Conservation (phyloP, 2,888 invertebrate genomes). For the Pheosia gnoma region DNA sequence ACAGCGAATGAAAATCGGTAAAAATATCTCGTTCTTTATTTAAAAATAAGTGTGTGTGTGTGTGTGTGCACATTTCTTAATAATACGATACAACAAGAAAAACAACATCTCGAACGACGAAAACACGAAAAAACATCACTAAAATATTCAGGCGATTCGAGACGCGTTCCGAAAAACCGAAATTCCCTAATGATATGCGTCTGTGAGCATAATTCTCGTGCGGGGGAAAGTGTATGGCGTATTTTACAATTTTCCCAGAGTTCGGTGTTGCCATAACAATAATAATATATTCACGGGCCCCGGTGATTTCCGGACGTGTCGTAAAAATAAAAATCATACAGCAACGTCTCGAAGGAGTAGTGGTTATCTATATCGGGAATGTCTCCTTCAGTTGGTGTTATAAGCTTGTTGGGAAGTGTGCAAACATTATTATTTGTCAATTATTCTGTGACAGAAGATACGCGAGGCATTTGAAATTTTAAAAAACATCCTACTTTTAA, state of each 20-base stretch:
- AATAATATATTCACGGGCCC: constrained; percentile 80
- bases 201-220: constrained; percentile 62
- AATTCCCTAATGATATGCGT: constrained; percentile 72
- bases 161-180: constrained; percentile 53
- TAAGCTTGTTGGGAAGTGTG: constrained; percentile 31
- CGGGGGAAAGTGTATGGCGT: constrained; percentile 58
- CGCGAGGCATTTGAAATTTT: too few relatives aligned
- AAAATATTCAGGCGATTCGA: constrained; percentile 64
- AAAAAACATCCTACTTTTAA: too few relatives aligned
- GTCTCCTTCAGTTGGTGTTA: constrained; percentile 14
- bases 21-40: too few relatives aligned
- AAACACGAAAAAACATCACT: constrained; percentile 44
- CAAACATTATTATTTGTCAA: constrained; percentile 27
- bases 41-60: background rate
- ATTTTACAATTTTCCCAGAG: constrained; percentile 77
- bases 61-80: background rate
- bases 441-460: background rate
- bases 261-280: constrained; percentile 78
- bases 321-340: constrained; percentile 76
- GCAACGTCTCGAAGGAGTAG: constrained; percentile 57
- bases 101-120: constrained; percentile 16
- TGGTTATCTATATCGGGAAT: constrained; percentile 45
- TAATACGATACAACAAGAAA: constrained; percentile 1
- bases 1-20: too few relatives aligned
- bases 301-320: constrained; percentile 77